A percentile compares a stretch with the other conserved stretches of the same genome.
These are phyloP conservation scores for Anomalospiza imberbis DNA, from an alignment of 2,797 vertebrate species.

Conservation along the genomic window DNA sequence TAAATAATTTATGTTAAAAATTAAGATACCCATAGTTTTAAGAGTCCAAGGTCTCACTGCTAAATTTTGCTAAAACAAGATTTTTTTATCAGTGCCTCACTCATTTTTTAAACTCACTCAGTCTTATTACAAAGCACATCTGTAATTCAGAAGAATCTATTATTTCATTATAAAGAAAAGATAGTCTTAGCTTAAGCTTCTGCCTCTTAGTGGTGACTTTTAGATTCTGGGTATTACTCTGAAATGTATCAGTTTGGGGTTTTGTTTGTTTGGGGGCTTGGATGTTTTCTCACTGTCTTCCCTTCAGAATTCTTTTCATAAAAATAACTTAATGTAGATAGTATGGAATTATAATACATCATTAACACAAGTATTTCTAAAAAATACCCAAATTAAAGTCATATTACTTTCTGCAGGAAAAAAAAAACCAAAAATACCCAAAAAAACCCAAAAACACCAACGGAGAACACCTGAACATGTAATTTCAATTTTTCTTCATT, in stretches of 20 bases:
- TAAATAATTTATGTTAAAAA: background rate
- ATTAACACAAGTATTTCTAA: background rate
- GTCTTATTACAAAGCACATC: background rate
- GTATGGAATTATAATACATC: background rate
- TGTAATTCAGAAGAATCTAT: background rate
- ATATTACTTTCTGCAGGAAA: background rate
- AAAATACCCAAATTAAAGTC: background rate
- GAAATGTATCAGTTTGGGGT: background rate
- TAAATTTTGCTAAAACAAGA: background rate
- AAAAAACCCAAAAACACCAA: too few relatives aligned
- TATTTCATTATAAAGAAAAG: background rate
- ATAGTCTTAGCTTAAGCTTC: background rate
- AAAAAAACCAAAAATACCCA: accelerated
- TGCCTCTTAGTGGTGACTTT: background rate
- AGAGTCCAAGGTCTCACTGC: background rate
- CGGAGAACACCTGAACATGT: background rate
- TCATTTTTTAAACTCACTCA: too few relatives aligned
- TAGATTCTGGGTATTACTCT: background rate
- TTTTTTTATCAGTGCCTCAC: background rate
- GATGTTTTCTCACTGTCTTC: background rate
- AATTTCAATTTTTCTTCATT: background rate
- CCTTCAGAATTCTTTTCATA: background rate
- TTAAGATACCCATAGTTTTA: background rate
- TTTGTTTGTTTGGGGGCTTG: too few relatives aligned
- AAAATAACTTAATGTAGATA: background rate